Evolutionary conservation across 2,888 invertebrate genomes (phyloP).

Genomic region (Limnephilus lunatus): DNA sequence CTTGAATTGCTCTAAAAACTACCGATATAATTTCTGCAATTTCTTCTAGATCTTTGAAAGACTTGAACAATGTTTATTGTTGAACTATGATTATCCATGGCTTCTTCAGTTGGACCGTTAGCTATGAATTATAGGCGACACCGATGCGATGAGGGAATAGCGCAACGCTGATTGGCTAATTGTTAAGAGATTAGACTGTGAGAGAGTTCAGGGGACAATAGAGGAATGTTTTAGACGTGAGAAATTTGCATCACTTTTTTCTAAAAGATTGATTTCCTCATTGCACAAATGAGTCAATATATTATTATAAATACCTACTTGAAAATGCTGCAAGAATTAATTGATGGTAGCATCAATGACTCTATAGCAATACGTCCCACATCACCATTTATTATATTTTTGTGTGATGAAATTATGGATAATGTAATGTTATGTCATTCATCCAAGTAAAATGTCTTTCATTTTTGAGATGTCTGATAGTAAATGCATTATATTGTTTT

Average conservation of each 20-base stretch:
- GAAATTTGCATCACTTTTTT: conserved; percentile 20
- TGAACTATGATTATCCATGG: neutral
- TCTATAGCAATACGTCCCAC: neutral
- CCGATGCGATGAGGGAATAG: neutral
- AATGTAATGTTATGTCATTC: neutral
- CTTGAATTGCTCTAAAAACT: neutral
- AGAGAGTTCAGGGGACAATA: conserved; percentile 32
- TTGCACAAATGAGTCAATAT: conserved; percentile 10
- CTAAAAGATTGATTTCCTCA: conserved; percentile 21
- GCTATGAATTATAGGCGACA: neutral
- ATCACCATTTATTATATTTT: neutral
- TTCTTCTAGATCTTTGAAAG: neutral
- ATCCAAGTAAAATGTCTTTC: neutral
- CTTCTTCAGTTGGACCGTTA: neutral
- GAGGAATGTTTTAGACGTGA: conserved; percentile 21
- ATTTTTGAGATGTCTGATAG: neutral
- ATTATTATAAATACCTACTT: neutral
- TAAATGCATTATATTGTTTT: neutral
- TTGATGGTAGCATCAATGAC: neutral
- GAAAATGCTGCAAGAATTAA: neutral
- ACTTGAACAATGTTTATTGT: neutral
- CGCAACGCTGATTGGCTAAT: neutral
- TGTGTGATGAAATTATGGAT: neutral
- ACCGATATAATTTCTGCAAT: neutral
- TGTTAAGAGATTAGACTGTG: conserved; percentile 15